phyloP scores from a whole-genome alignment of 2,888 invertebrate species.

The Palloptera scutellata region DNA sequence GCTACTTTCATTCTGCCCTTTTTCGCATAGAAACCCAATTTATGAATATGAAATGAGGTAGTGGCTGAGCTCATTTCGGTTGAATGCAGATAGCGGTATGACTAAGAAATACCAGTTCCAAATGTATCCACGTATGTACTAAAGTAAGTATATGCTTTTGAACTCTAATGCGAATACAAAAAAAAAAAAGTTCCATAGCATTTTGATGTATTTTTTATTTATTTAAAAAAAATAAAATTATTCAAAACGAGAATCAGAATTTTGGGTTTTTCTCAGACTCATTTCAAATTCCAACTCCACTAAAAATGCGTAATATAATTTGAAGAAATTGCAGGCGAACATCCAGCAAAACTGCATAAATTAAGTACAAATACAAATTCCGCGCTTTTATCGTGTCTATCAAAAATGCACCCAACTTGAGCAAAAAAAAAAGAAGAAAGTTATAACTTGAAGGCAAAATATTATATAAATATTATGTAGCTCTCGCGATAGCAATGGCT shows the following conservation, averaged over 20 bases:
- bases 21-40: constrained; percentile 42
- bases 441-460: not conserved
- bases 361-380: constrained; percentile 30
- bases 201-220: too few species aligned
- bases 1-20: not conserved
- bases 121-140: too few species aligned
- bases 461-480: not conserved
- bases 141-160: too few species aligned
- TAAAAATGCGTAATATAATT: too few species aligned
- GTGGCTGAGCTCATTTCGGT: too few species aligned
- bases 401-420: constrained; percentile 25
- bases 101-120: not conserved
- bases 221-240: too few species aligned
- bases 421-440: constrained; percentile 5
- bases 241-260: constrained; percentile 14
- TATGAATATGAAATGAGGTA: constrained; percentile 43
- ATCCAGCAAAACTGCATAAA: constrained; percentile 13
- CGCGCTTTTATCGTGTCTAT: constrained; percentile 30
- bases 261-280: constrained; percentile 40
- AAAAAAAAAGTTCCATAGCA: too few species aligned
- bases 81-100: too few species aligned
- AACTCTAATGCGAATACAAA: too few species aligned
- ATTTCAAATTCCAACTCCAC: constrained; percentile 13
- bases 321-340: too few species aligned
- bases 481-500: not conserved